A percentile compares a stretch with the other conserved stretches of the same genome.
Conservation (phyloP, 2,797 vertebrate genomes). For the Hyperoplus lanceolatus region DNA sequence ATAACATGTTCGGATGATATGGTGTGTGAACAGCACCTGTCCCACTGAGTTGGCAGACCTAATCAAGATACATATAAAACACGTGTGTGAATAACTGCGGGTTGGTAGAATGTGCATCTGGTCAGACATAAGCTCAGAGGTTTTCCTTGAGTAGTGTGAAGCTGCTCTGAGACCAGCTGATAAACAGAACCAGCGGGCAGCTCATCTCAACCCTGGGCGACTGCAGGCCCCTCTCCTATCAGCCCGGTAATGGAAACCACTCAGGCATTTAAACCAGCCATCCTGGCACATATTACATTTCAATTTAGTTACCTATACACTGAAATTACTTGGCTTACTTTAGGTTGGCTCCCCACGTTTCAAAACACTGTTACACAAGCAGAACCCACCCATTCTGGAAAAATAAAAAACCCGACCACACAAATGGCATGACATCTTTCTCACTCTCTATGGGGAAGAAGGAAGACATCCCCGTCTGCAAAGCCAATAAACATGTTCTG, state of each 20-base stretch:
- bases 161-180: conserved; percentile 62
- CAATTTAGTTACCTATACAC: conserved; percentile 71
- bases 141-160: conserved; percentile 7
- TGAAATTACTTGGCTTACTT: conserved; percentile 50
- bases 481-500: conserved; percentile 74
- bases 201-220: conserved; percentile 48
- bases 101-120: conserved; percentile 38
- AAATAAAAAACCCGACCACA: conserved; percentile 27
- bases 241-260: conserved; percentile 65
- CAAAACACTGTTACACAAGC: conserved; percentile 35
- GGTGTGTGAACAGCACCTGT: conserved; percentile 33
- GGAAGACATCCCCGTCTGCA: conserved; percentile 61
- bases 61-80: conserved; percentile 29
- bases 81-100: conserved; percentile 23
- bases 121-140: conserved; percentile 43
- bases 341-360: conserved; percentile 29
- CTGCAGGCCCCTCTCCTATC: conserved; percentile 54
- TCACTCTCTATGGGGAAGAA: conserved; percentile 43
- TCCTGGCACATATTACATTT: conserved; percentile 64
- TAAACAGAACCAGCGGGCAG: conserved; percentile 51
- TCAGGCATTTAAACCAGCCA: conserved; percentile 68
- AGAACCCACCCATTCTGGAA: conserved; percentile 12
- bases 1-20: conserved; percentile 20
- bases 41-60: conserved; percentile 21
- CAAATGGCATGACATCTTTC: conserved; percentile 48